These are phyloP conservation scores for Epizoanthus illoricatus DNA, from an alignment of 92 coral and sea anemone species.

Conservation along the genomic window DNA sequence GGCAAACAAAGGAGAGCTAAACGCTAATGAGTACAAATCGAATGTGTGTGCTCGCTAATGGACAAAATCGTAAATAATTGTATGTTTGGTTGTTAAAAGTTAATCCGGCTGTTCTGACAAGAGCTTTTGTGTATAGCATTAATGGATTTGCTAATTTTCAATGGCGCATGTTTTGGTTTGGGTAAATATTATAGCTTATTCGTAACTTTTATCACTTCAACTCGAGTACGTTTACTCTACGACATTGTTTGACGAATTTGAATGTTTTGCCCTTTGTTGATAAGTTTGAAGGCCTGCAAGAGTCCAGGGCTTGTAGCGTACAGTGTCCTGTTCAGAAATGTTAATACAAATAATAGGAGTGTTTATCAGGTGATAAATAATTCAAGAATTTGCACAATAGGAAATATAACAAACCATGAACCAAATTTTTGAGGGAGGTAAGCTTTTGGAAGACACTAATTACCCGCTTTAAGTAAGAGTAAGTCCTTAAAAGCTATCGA, in stretches of 20 bases:
- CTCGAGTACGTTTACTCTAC: background rate
- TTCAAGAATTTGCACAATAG: slow-evolving; percentile 3
- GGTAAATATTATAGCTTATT: slow-evolving; percentile 4
- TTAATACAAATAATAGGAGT: background rate
- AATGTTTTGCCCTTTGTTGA: background rate
- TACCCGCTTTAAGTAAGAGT: background rate
- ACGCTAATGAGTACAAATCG: slow-evolving; percentile 1
- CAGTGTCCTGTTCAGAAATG: background rate
- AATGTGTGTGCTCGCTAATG: slow-evolving; percentile 15
- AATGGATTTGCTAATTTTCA: slow-evolving; percentile 22
- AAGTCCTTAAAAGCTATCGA: slow-evolving; percentile 32
- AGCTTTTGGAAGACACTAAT: slow-evolving; percentile 21
- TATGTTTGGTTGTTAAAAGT: slow-evolving; percentile 21
- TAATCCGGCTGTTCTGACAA: slow-evolving; percentile 22
- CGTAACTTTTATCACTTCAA: background rate
- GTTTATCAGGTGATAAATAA: slow-evolving; percentile 5
- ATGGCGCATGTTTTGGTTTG: slow-evolving; percentile 17
- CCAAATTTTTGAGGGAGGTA: slow-evolving; percentile 25
- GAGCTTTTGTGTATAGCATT: slow-evolving; percentile 20
- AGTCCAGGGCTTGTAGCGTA: background rate
- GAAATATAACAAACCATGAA: background rate
- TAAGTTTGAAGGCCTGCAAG: background rate
- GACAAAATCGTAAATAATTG: slow-evolving; percentile 30
- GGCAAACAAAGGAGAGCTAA: background rate
- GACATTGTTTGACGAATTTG: background rate